A percentile compares a stretch with the other conserved stretches of the same genome.
Evolutionary conservation across 2,888 invertebrate genomes (phyloP).

Genomic region (Synergus japonicus): DNA sequence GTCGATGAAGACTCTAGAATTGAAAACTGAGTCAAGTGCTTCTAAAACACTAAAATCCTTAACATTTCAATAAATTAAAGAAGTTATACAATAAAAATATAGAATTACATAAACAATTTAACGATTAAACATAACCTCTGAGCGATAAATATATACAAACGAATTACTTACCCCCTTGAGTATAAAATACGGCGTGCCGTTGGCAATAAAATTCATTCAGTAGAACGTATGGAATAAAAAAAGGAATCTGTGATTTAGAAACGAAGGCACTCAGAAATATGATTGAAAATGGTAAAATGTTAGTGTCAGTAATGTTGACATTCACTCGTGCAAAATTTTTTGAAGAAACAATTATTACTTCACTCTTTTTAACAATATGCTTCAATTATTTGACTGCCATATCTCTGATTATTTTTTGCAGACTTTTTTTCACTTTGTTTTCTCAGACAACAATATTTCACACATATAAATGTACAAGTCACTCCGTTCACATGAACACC

Average conservation of each 20-base stretch:
- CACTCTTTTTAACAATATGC: not conserved
- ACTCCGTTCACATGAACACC: too few species aligned
- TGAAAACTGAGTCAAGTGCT: not conserved
- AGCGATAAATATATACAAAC: not conserved
- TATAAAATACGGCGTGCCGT: not conserved
- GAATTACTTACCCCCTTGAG: not conserved
- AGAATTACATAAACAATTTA: constrained; percentile 1
- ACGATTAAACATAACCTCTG: not conserved
- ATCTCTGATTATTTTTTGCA: not conserved
- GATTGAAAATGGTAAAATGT: not conserved
- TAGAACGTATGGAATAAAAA: not conserved
- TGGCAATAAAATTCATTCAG: not conserved
- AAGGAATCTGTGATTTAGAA: not conserved
- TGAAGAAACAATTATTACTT: not conserved
- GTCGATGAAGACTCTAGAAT: not conserved
- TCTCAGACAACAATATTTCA: not conserved
- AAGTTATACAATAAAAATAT: too few species aligned
- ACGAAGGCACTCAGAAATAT: not conserved
- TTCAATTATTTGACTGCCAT: not conserved
- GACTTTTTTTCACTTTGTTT: not conserved
- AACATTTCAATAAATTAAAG: not conserved
- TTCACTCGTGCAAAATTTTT: not conserved
- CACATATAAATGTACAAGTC: not conserved
- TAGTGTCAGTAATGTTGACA: not conserved
- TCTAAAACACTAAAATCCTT: not conserved